phyloP scores from a whole-genome alignment of 2,888 invertebrate species.

The Plebejus argus region DNA sequence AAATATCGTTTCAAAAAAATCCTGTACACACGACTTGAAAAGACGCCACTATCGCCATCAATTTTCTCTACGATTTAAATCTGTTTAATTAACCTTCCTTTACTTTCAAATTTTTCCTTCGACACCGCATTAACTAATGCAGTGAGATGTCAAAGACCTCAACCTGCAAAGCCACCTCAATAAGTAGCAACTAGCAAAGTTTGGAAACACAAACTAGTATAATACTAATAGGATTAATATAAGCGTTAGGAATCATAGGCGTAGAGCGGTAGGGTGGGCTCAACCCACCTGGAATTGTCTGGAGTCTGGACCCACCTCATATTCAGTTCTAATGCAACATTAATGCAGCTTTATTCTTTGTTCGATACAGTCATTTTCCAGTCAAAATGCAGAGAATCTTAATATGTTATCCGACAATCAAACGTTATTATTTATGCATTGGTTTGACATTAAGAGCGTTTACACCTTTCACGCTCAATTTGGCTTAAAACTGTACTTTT shows the following conservation, averaged over 20 bases:
- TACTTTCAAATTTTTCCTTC: neutral
- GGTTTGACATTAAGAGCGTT: too few species aligned
- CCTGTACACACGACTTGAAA: too few species aligned
- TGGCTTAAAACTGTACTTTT: too few species aligned
- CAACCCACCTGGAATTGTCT: too few species aligned
- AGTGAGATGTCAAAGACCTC: neutral
- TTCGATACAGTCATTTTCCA: too few species aligned
- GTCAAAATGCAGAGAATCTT: too few species aligned
- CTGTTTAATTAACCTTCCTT: neutral
- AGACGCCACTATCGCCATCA: too few species aligned
- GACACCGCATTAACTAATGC: neutral
- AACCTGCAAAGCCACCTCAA: neutral
- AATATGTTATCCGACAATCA: too few species aligned
- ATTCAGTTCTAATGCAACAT: neutral
- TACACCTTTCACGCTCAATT: too few species aligned
- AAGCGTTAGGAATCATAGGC: neutral
- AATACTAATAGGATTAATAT: conserved; percentile 15
- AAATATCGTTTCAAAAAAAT: too few species aligned
- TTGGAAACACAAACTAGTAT: neutral
- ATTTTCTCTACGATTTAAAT: neutral
- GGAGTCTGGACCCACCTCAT: neutral
- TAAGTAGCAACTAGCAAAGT: neutral
- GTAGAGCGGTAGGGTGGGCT: neutral
- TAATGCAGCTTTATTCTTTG: too few species aligned
- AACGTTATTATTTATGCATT: too few species aligned